Evolutionary conservation across 2,797 vertebrate species (phyloP).

Genomic region (Manis pentadactyla): DNA sequence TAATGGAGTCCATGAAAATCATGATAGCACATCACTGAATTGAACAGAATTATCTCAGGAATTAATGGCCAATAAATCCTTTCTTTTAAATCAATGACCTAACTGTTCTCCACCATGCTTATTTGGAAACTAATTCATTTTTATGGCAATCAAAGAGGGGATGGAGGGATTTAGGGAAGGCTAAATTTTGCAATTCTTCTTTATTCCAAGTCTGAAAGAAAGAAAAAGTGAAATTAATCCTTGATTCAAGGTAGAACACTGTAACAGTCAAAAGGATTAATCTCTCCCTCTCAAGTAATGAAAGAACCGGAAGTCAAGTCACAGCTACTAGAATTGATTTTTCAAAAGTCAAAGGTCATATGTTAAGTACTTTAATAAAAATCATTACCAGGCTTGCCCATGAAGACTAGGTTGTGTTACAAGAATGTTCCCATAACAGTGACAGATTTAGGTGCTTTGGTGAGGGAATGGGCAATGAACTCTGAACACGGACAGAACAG

Average conservation of each 20-base stretch:
- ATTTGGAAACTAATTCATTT: not conserved
- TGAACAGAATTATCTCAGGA: not conserved
- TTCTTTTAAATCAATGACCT: not conserved
- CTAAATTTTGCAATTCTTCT: not conserved
- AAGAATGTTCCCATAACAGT: not conserved
- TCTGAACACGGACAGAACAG: not conserved
- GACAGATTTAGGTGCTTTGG: conserved; percentile 24
- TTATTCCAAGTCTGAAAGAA: not conserved
- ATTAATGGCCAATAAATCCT: not conserved
- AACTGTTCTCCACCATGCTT: not conserved
- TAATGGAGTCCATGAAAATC: not conserved
- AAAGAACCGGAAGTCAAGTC: conserved; percentile 64
- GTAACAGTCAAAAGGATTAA: not conserved
- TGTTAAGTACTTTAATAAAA: conserved; percentile 79
- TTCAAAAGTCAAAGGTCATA: conserved; percentile 63
- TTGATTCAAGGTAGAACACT: not conserved
- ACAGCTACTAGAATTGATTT: conserved; percentile 73
- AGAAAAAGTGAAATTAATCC: conserved; percentile 17
- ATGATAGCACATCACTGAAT: not conserved
- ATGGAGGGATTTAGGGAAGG: not conserved
- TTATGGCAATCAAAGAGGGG: not conserved
- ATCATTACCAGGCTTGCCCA: conserved; percentile 14
- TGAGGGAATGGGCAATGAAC: not conserved
- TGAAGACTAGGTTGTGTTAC: conserved; percentile 54
- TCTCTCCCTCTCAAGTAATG: conserved; percentile 56